These are phyloP conservation scores for Aporophyla nigra DNA, from an alignment of 2,888 invertebrate genomes.

Conservation along the genomic window DNA sequence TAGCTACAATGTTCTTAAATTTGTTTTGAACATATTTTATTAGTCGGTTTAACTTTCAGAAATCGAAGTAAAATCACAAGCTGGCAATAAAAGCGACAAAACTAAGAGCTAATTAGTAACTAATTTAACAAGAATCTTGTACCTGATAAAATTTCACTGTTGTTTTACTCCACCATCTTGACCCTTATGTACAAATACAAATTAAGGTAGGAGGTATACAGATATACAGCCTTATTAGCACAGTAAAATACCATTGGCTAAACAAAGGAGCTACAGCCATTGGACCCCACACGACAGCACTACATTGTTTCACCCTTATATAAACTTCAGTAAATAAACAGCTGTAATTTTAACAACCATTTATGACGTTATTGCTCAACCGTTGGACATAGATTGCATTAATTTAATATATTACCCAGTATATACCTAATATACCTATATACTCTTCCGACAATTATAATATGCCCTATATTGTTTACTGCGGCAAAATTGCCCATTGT, in stretches of 20 bases:
- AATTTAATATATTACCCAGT: constrained; percentile 73
- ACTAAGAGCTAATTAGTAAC: not conserved
- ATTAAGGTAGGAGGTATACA: constrained; percentile 10
- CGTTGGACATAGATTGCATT: constrained; percentile 72
- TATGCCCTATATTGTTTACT: constrained; percentile 47
- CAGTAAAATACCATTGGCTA: constrained; percentile 25
- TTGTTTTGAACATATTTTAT: not conserved
- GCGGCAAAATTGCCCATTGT: constrained; percentile 43
- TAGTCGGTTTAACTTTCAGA: not conserved
- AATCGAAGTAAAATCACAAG: not conserved
- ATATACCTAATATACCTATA: constrained; percentile 25
- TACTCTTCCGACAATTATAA: constrained; percentile 66
- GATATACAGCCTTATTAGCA: not conserved
- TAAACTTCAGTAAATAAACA: constrained; percentile 67
- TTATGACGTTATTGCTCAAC: constrained; percentile 70
- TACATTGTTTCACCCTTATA: constrained; percentile 68
- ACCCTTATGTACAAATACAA: constrained; percentile 9
- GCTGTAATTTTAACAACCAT: constrained; percentile 69
- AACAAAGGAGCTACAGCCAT: constrained; percentile 30
- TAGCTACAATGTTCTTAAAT: not conserved
- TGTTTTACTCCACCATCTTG: constrained; percentile 4
- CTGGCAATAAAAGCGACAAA: not conserved
- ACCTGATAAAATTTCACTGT: not conserved
- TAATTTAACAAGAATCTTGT: constrained; percentile 1
- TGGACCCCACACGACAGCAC: constrained; percentile 64